Base-by-base conservation (phyloP, 2,888 invertebrate genomes). In the Torymus tubicola region DNA sequence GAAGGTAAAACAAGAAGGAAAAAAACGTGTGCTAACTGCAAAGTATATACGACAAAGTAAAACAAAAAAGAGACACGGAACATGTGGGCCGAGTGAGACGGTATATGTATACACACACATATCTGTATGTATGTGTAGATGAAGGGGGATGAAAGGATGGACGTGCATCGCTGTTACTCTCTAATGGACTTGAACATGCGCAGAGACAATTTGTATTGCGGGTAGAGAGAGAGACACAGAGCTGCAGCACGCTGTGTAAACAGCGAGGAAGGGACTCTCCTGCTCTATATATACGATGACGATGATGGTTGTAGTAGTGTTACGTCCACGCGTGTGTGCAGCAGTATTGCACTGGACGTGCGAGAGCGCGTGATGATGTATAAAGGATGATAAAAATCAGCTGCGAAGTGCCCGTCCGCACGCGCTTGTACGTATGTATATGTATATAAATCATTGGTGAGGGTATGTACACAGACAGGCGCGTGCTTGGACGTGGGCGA, bases 101-200 rank as follows among this genome's bases (percentile, higher is more conserved):
- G 61, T 24, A 14, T 50, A 57, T 77, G 18, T 21, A 2, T 21
- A 21, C 21, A 21, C 21, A 21, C 2, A 21, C 21, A 21, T 18
- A 16, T 68, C 69, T 65, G 8, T 21, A 31, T 58, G 57, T 67
- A 18, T 42, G 21, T 18, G 50, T 58, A 53, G 8, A 68, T 14
- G 52, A 52, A 52, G 53, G 18, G 68, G 5, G 21, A 55, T 18
- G 16, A 16, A 16, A 14, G 60, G 55, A 16, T 13, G 21, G 18
- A 21, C 21, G 12, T 18, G 13, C 11, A 21, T 21, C 21, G 13
- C 12, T 2, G 61, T 13, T 13, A 61, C 78, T 63, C 67, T 72
- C 78, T 74, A 74, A 79, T 79, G 74, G 79, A 70, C 58, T 70
- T 70, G 69, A 79, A 69, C 74, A 79, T 79, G 79, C 79, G 79